Evolutionary conservation across 53 echinoderm and acorn worm genomes (phyloP).

Genomic region (Patiria pectinifera): DNA sequence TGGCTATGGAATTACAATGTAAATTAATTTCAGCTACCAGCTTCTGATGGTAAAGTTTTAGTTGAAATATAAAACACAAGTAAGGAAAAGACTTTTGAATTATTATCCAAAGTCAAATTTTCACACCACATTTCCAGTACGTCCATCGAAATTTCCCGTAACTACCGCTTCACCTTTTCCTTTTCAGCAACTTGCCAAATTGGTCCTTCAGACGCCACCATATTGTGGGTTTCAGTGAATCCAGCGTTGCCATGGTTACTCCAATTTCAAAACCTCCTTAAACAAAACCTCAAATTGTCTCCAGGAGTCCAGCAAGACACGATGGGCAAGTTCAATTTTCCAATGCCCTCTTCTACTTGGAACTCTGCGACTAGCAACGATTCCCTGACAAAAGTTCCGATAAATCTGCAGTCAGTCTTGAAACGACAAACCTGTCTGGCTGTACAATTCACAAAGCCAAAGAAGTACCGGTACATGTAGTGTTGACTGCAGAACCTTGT

Average conservation of each 20-base stretch:
- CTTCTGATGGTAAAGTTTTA: too few relatives aligned
- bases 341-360: background rate
- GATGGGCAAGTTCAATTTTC: background rate
- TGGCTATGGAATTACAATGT: too few relatives aligned
- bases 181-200: conserved; percentile 17
- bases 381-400: background rate
- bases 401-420: background rate
- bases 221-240: conserved; percentile 10
- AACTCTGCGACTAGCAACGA: background rate
- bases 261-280: background rate
- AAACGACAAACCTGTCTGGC: too few relatives aligned
- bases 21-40: too few relatives aligned
- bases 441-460: background rate
- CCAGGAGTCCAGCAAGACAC: background rate
- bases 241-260: background rate
- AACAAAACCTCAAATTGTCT: background rate
- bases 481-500: too few relatives aligned
- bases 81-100: too few relatives aligned
- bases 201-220: conserved; percentile 42
- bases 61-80: too few relatives aligned
- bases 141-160: background rate
- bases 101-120: too few relatives aligned
- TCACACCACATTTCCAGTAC: too few relatives aligned
- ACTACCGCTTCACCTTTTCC: conserved; percentile 10
- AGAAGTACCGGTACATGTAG: background rate